Conservation (phyloP, 2,888 invertebrate genomes). For the Smittia sp. region DNA sequence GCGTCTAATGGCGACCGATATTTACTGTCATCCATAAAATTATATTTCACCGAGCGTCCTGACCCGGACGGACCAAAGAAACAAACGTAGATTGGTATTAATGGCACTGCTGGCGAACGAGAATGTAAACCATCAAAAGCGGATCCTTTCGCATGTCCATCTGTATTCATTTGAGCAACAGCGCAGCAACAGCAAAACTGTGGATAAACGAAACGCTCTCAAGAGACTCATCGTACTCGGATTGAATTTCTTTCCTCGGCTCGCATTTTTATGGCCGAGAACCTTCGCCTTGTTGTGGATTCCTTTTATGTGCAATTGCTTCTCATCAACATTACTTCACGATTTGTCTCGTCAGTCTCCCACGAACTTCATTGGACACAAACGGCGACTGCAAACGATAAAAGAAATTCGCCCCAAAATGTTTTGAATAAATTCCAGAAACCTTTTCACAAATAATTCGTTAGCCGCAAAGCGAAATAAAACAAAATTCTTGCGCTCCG, state of each 20-base stretch:
- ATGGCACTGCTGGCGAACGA: constrained; percentile 10
- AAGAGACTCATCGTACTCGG: constrained; percentile 31
- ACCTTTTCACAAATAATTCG: too few relatives aligned
- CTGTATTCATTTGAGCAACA: constrained; percentile 36
- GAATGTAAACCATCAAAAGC: constrained; percentile 2
- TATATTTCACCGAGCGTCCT: constrained; percentile 34
- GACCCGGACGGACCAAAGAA: not conserved
- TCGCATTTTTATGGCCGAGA: not conserved
- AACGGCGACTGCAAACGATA: too few relatives aligned
- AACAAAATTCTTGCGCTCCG: not conserved
- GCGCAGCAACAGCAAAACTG: constrained; percentile 8
- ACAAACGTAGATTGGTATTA: constrained; percentile 34
- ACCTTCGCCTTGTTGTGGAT: not conserved
- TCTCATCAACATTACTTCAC: not conserved
- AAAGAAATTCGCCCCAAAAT: too few relatives aligned
- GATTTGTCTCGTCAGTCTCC: too few relatives aligned
- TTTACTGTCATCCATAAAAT: constrained; percentile 38
- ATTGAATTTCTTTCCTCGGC: constrained; percentile 18
- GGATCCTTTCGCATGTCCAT: constrained; percentile 28
- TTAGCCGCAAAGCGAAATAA: not conserved
- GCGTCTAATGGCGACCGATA: not conserved
- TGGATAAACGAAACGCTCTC: constrained; percentile 19
- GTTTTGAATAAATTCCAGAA: too few relatives aligned
- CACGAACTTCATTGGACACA: too few relatives aligned
- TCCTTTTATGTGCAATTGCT: constrained; percentile 21